These are phyloP conservation scores for Takifugu rubripes DNA, from an alignment of 2,797 vertebrate species.

Conservation along the genomic window DNA sequence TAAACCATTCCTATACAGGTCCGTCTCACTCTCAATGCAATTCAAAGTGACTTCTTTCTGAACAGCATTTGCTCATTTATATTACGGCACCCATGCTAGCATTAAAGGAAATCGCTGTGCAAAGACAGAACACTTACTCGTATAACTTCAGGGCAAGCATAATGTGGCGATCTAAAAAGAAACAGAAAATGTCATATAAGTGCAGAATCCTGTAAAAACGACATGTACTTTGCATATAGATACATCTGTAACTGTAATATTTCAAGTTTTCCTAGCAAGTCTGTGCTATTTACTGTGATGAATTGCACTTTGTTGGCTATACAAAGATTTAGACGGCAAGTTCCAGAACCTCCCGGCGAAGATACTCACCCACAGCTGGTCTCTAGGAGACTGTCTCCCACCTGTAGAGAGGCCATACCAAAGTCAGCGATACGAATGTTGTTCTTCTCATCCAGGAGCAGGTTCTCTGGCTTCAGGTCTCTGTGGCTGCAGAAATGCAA, in stretches of 20 bases:
- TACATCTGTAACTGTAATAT: not conserved
- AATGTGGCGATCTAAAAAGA: constrained; percentile 91
- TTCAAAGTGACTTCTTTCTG: not conserved
- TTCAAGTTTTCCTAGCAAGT: not conserved
- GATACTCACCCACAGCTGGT: constrained; percentile 90
- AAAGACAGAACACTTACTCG: constrained; percentile 78
- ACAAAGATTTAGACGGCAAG: not conserved
- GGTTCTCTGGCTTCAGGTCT: constrained; percentile 91
- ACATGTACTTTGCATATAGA: not conserved
- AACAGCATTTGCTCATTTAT: constrained; percentile 12
- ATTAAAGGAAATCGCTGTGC: constrained; percentile 4
- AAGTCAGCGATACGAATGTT: constrained; percentile 94
- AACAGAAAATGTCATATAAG: constrained; percentile 4
- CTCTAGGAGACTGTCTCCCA: constrained; percentile 91
- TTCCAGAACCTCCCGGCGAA: constrained; percentile 1
- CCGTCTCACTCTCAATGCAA: not conserved
- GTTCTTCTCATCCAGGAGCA: constrained; percentile 91
- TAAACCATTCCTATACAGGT: not conserved
- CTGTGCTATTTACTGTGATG: not conserved
- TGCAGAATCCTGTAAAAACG: no score
- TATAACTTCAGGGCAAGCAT: constrained; percentile 97
- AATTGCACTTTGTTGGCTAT: not conserved
- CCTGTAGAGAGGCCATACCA: constrained; percentile 93
- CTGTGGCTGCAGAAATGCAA: constrained; percentile 79
- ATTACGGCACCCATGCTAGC: constrained; percentile 4